phyloP scores from a whole-genome alignment of 2,113 vertebrate genomes.

The Picathartes gymnocephalus region DNA sequence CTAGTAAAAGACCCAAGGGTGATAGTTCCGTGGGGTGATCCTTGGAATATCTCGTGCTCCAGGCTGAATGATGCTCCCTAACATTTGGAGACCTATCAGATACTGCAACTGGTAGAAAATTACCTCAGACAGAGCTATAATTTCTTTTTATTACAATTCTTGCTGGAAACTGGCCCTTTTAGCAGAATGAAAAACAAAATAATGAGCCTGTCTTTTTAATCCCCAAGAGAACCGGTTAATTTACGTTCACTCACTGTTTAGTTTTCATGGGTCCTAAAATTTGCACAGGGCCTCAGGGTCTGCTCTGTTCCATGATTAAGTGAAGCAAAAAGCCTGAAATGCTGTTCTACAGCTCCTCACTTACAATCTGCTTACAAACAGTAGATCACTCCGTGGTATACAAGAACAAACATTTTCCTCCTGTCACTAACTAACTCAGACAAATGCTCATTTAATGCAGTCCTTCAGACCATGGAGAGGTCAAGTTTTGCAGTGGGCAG shows the following conservation, averaged over 20 bases:
- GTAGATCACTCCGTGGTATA: not conserved
- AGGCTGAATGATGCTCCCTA: not conserved
- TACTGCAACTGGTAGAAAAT: constrained; percentile 37
- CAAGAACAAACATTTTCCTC: not conserved
- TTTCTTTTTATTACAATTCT: constrained; percentile 7
- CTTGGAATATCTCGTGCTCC: not conserved
- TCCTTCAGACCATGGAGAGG: not conserved
- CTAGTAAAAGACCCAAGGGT: not conserved
- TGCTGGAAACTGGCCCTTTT: constrained; percentile 23
- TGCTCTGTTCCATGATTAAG: not conserved
- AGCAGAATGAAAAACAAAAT: constrained; percentile 60
- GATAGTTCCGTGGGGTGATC: not conserved
- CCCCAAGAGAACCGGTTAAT: constrained; percentile 47
- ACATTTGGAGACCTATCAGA: not conserved
- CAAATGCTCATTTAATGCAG: not conserved
- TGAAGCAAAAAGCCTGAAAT: not conserved
- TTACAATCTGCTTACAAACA: not conserved
- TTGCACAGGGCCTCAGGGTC: not conserved
- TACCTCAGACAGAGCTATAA: constrained; percentile 41
- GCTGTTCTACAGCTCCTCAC: not conserved
- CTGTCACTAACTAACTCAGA: not conserved
- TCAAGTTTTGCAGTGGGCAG: not conserved
- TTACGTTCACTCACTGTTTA: constrained; percentile 47
- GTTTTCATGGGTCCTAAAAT: constrained; percentile 29
- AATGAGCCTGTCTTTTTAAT: constrained; percentile 59